These are phyloP conservation scores for Dryococelus australis DNA, from an alignment of 2,888 invertebrate species.

Conservation along the genomic window DNA sequence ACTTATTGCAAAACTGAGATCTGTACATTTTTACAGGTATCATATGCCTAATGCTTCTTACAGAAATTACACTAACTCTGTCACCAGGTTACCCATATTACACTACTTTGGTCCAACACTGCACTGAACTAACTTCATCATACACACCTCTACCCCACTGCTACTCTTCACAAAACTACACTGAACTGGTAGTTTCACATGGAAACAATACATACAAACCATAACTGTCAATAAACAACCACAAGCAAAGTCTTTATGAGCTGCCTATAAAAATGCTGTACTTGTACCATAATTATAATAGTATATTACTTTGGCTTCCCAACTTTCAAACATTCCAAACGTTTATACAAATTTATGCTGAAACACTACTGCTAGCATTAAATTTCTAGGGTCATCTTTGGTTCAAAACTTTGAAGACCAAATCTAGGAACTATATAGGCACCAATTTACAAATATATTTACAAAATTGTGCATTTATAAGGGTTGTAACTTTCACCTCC, in stretches of 20 bases:
- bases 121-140: too few relatives aligned
- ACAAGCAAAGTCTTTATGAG: neutral
- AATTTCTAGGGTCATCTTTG: neutral
- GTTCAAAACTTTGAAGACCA: neutral
- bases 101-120: too few relatives aligned
- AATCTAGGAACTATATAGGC: slow-evolving; percentile 3
- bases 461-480: neutral
- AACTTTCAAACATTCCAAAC: neutral
- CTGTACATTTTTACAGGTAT: too few relatives aligned
- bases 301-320: neutral
- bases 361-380: neutral
- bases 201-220: too few relatives aligned
- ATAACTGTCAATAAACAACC: too few relatives aligned
- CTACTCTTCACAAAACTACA: too few relatives aligned
- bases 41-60: too few relatives aligned
- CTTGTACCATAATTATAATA: neutral
- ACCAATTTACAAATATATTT: neutral
- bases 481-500: neutral
- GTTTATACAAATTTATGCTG: neutral
- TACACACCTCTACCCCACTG: too few relatives aligned
- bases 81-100: too few relatives aligned
- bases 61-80: too few relatives aligned
- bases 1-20: too few relatives aligned
- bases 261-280: neutral
- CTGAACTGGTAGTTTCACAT: too few relatives aligned